Base-by-base conservation (phyloP, 2,888 invertebrate species). In the Polylopha cassiicola region DNA sequence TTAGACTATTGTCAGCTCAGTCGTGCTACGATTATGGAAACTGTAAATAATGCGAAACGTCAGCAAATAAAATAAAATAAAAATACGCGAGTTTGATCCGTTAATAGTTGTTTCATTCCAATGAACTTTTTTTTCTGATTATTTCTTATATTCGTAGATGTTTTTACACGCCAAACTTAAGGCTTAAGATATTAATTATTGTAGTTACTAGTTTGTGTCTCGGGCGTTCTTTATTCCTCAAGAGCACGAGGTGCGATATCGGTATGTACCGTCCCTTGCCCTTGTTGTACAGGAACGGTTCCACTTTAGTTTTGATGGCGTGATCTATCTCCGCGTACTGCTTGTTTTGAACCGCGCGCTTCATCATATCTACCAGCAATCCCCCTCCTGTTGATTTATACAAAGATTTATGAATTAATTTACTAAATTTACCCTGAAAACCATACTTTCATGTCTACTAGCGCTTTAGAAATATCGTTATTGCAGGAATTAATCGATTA, bases 181-280 rank as follows among this genome's bases (percentile, higher is more conserved):
- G 7, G 7, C 8, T 8, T 37, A 14, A 6, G 10, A 10, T 6
- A 13, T 8, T 22, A 7, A 13, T n/a, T 6, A 8, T 4, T 21
- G 4, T 4, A 44, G 55, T 58, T 81, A 92, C 92, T 88, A 94
- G 87, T 79, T 93, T 94, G 55, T 94, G 91, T 41, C 92, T 87
- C 0, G 92, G 87, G 23, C 97, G 86, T 56, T 97, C 96, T 65
- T 93, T 94, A 69, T 97, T 97, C 50, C 98, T 86, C 36, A 94
- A 77, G 37, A 97, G 86, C 2, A 98, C 96, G 37, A 99, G 77
- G 63, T 96, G 94, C 0, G 94, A 91, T 53, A 98, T 92, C 0
- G 97, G 95, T 57, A 98, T 92, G 74, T 95, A 92, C 41, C 94
- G 92, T 0, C 99, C 98, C 55, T 91, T 90, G 2, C 99, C 99